A percentile compares a stretch with the other conserved stretches of the same genome.
phyloP scores from a whole-genome alignment of 2,113 vertebrate species.

The Bolborhynchus lineola region DNA sequence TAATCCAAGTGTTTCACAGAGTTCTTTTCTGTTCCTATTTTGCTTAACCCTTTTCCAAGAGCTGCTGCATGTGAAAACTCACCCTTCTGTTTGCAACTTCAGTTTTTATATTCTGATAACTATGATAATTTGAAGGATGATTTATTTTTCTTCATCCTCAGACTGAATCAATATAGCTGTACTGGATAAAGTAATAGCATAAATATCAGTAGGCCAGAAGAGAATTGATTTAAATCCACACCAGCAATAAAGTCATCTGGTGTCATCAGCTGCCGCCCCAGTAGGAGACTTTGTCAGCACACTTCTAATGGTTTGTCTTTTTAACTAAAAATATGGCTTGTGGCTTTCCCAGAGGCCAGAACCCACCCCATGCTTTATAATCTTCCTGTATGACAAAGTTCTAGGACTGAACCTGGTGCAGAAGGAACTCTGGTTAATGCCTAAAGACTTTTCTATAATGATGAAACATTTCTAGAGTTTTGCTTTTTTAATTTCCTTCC shows the following conservation, averaged over 20 bases:
- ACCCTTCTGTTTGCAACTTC: not conserved
- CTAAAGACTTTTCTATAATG: not conserved
- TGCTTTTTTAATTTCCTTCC: not conserved
- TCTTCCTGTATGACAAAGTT: not conserved
- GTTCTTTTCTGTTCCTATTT: not conserved
- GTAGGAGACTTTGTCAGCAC: not conserved
- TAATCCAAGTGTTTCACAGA: not conserved
- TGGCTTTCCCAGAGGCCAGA: not conserved
- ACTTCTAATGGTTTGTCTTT: not conserved
- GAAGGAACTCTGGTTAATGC: not conserved
- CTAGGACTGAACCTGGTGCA: not conserved
- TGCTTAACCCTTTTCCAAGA: not conserved
- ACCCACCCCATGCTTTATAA: not conserved
- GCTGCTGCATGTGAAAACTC: not conserved
- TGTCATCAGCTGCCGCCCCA: not conserved
- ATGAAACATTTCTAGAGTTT: not conserved
- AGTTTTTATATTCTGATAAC: not conserved
- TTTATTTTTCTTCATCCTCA: not conserved
- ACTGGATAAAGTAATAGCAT: not conserved
- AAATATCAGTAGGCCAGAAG: constrained; percentile 20
- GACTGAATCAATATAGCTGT: not conserved
- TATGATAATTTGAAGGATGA: not conserved
- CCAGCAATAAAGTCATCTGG: not conserved
- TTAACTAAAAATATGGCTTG: not conserved
- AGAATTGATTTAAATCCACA: not conserved